Base-by-base conservation (phyloP, 2,797 vertebrate species). In the Schizothorax lantsangensis region DNA sequence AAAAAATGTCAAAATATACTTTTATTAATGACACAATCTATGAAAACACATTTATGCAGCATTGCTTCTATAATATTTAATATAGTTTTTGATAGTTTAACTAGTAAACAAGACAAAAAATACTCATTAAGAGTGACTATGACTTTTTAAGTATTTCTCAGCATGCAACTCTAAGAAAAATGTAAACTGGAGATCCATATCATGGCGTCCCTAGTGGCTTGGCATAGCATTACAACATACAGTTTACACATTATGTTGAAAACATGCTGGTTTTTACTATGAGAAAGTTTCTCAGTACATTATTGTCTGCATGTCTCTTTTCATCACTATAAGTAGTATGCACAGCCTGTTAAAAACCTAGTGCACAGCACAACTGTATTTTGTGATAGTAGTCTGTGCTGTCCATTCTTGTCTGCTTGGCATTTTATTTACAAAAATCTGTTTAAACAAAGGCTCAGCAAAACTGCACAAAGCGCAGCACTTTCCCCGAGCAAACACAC, bases 391-490 rank as follows among this genome's bases (percentile, higher is more conserved):
- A 62, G 11, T 26, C 68, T 69, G 36, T 66, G 64, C 30, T 7
- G 30, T 66, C 11, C 33, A 78, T 57, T 57, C 52, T 15, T 57
- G 77, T 26, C 54, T 62, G 52, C 54, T 30, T 33, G 40, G 59
- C 17, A 66, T 80, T 59, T 45, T 73, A 45, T 73, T 30, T 43
- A 43, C 10, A 73, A 49, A 36, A 83, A 59, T 17, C n/a, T 93
- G 90, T 95, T 94, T 94, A 90, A 89, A 89, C 90, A 92, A 92
- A 92, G 87, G 88, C 91, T 88, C 47, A 84, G 88, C 87, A 87
- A 69, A 81, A 59, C 36, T 36, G 81, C 86, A 90, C 91, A 89
- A 88, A 87, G 89, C 78, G 73, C 90, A 91, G 84, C 88, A 87
- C 75, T 91, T 85, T 87, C 47, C 33, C 12, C 83, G 74, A 86